phyloP scores from a whole-genome alignment of 2,888 invertebrate species.

The Himalopsyche kuldschensis region DNA sequence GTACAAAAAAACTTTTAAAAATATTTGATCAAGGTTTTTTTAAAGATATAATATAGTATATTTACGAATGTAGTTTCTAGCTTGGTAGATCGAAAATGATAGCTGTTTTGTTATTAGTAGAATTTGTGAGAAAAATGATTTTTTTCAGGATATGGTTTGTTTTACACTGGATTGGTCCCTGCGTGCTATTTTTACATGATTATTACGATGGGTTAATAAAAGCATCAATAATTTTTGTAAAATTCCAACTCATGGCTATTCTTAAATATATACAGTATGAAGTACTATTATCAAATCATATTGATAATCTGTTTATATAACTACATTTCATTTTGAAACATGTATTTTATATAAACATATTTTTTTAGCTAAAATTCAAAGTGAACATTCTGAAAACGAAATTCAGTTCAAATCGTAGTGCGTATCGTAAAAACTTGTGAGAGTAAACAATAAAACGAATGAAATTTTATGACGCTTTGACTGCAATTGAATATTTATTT shows the following conservation, averaged over 20 bases:
- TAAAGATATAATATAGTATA: not conserved
- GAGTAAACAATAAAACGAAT: too few species aligned
- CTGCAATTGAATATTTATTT: too few species aligned
- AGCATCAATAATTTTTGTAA: not conserved
- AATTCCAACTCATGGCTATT: not conserved
- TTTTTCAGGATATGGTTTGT: conserved; percentile 37
- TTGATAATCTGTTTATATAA: not conserved
- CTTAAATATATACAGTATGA: not conserved
- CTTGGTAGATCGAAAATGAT: not conserved
- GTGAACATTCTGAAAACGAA: too few species aligned
- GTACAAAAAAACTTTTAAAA: conserved; percentile 7
- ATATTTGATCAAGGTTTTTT: not conserved
- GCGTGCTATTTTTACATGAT: conserved; percentile 13
- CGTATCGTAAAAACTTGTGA: too few species aligned
- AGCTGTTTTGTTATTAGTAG: conserved; percentile 4
- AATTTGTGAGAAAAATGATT: conserved; percentile 30
- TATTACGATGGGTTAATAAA: not conserved
- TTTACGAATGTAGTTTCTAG: not conserved
- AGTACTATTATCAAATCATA: not conserved
- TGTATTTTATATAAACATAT: too few species aligned
- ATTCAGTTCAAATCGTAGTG: too few species aligned
- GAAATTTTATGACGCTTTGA: too few species aligned
- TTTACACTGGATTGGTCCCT: conserved; percentile 36
- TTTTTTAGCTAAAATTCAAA: too few species aligned
- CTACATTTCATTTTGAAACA: too few species aligned